A percentile compares a stretch with the other conserved stretches of the same genome.
phyloP scores from a whole-genome alignment of 2,888 invertebrate genomes.

The Papilio elwesi region DNA sequence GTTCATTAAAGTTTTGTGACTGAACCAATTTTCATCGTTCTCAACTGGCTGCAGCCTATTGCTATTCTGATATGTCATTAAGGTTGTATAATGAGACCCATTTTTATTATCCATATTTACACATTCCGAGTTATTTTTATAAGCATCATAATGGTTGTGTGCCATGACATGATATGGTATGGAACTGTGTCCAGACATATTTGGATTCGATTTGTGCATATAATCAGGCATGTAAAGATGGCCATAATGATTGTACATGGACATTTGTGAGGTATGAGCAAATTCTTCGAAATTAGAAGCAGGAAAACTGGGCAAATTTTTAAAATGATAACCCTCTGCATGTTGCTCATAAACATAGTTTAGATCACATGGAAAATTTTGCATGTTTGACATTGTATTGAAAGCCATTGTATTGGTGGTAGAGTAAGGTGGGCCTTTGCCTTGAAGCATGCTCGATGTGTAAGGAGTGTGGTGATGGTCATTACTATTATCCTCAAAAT shows the following conservation, averaged over 20 bases:
- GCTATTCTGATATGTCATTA: slow-evolving; percentile 86
- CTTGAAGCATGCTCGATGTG: slow-evolving; percentile 73
- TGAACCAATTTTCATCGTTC: slow-evolving; percentile 81
- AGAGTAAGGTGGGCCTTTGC: slow-evolving; percentile 72
- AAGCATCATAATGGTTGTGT: slow-evolving; percentile 73
- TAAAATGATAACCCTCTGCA: slow-evolving; percentile 65
- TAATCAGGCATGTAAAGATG: slow-evolving; percentile 79
- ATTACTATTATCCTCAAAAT: slow-evolving; percentile 73
- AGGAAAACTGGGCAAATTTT: slow-evolving; percentile 77
- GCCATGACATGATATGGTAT: slow-evolving; percentile 68
- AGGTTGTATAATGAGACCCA: slow-evolving; percentile 86
- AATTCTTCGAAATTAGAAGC: slow-evolving; percentile 82
- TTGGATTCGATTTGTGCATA: slow-evolving; percentile 66
- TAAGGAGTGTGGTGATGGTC: slow-evolving; percentile 76
- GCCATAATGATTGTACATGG: slow-evolving; percentile 80
- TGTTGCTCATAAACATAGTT: slow-evolving; percentile 73
- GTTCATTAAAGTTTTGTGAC: slow-evolving; percentile 72
- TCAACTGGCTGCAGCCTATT: slow-evolving; percentile 87
- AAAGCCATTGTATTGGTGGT: slow-evolving; percentile 63
- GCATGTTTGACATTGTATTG: slow-evolving; percentile 67
- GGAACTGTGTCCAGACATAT: slow-evolving; percentile 63
- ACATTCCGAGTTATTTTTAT: slow-evolving; percentile 70
- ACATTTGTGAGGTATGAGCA: slow-evolving; percentile 80
- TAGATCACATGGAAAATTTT: slow-evolving; percentile 77
- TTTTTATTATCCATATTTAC: slow-evolving; percentile 77